Evolutionary conservation across 1,140 invertebrate species (phyloP).

Genomic region (Anthonomus grandis): DNA sequence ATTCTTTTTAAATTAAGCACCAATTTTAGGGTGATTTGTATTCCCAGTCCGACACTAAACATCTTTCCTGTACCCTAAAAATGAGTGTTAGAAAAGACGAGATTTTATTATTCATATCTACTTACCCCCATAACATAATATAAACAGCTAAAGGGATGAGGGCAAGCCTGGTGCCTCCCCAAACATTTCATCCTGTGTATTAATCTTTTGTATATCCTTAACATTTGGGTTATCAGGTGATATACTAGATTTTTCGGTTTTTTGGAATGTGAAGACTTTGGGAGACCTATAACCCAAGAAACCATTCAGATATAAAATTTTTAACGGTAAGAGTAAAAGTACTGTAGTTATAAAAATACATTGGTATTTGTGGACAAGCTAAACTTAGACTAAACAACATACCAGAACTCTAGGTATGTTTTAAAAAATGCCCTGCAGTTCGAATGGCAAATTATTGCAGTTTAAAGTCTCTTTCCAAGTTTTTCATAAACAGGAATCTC

Average conservation of each 20-base stretch:
- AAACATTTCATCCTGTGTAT: conserved; percentile 53
- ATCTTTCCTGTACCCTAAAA: conserved; percentile 57
- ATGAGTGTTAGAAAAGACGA: neutral
- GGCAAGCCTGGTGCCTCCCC: conserved; percentile 55
- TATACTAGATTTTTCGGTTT: conserved; percentile 41
- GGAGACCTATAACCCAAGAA: conserved; percentile 8
- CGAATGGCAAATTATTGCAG: too few species aligned
- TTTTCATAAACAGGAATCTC: too few species aligned
- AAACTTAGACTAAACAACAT: neutral
- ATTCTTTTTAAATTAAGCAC: conserved; percentile 53
- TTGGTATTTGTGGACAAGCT: neutral
- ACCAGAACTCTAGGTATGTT: too few species aligned
- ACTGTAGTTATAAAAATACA: too few species aligned
- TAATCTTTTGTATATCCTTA: conserved; percentile 51
- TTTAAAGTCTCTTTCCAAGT: too few species aligned
- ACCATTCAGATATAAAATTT: too few species aligned
- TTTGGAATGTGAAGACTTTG: conserved; percentile 28
- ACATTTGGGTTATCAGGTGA: conserved; percentile 48
- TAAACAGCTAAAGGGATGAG: conserved; percentile 61
- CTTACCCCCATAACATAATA: conserved; percentile 56
- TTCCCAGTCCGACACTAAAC: conserved; percentile 57
- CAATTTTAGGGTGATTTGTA: conserved; percentile 59
- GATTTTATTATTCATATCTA: neutral
- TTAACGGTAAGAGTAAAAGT: too few species aligned
- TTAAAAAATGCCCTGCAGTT: too few species aligned